Evolutionary conservation across 2,797 vertebrate species (phyloP).

Genomic region (Bryconaethiops microstoma): DNA sequence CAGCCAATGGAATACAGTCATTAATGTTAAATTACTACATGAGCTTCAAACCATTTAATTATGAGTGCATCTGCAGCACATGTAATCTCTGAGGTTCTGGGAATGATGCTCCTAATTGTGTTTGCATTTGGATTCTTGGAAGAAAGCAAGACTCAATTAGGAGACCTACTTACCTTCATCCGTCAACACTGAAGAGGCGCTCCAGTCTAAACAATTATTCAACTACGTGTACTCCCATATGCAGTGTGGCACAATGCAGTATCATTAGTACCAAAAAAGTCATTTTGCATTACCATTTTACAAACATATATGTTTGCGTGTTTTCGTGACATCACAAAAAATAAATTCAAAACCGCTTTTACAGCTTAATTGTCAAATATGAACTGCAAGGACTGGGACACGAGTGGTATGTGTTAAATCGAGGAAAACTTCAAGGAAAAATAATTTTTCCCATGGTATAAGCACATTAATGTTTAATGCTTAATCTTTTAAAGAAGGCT

Average conservation of each 20-base stretch:
- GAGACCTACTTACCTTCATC: neutral
- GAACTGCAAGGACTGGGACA: too few species aligned
- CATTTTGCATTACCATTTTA: too few species aligned
- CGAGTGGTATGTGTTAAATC: too few species aligned
- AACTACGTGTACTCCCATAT: neutral
- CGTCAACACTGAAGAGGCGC: neutral
- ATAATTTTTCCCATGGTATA: neutral
- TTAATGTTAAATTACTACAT: slow-evolving; percentile 30
- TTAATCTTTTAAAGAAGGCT: too few species aligned
- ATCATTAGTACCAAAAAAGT: too few species aligned
- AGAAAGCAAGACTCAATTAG: slow-evolving; percentile 10
- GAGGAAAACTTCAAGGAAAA: too few species aligned
- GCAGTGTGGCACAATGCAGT: too few species aligned
- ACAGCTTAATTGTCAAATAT: too few species aligned
- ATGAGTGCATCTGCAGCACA: slow-evolving; percentile 22
- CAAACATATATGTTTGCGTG: too few species aligned
- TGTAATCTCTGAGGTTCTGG: neutral
- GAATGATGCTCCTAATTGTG: slow-evolving; percentile 21
- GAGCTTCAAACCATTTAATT: slow-evolving; percentile 22
- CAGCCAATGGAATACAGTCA: slow-evolving; percentile 13
- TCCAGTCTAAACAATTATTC: neutral
- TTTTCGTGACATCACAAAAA: too few species aligned
- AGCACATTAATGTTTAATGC: too few species aligned
- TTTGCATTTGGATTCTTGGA: slow-evolving; percentile 26
- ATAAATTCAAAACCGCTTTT: too few species aligned